Percentiles rank a stretch among this genome's conserved stretches.
Evolutionary conservation across 2,888 invertebrate species (phyloP).

Genomic region (Drosophila lutescens): DNA sequence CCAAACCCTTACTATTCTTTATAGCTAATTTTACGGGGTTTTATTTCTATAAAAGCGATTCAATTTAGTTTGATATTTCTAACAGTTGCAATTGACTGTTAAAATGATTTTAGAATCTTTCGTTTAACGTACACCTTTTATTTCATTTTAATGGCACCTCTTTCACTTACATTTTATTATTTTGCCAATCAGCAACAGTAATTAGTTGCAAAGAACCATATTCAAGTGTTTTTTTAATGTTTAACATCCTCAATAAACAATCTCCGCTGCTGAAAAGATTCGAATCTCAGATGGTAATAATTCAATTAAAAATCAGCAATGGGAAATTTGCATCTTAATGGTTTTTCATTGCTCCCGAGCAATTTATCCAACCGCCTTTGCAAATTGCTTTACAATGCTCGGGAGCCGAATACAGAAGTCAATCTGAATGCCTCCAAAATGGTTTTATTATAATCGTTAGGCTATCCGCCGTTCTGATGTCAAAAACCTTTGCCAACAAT

Average conservation of each 20-base stretch:
- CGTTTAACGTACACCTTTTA: too few species aligned
- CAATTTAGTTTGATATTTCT: not conserved
- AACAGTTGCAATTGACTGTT: too few species aligned
- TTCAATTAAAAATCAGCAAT: constrained; percentile 18
- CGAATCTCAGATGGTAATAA: constrained; percentile 7
- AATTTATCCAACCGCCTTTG: constrained; percentile 39
- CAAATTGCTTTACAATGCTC: constrained; percentile 33
- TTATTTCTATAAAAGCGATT: not conserved
- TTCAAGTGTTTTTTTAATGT: not conserved
- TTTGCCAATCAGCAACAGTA: not conserved
- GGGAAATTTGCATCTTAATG: constrained; percentile 34
- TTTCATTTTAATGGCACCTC: not conserved
- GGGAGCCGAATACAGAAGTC: constrained; percentile 58
- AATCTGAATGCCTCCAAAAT: constrained; percentile 53
- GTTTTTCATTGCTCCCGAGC: constrained; percentile 18
- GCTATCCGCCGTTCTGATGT: constrained; percentile 41
- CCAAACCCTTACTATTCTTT: not conserved
- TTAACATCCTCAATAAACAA: constrained; percentile 1
- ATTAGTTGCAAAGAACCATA: not conserved
- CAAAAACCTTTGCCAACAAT: constrained; percentile 36
- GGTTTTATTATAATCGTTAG: constrained; percentile 52
- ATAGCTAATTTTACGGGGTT: not conserved
- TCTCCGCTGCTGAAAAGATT: not conserved
- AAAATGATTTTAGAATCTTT: not conserved
- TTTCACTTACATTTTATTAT: not conserved